Evolutionary conservation across 2,113 vertebrate genomes (phyloP), one percentile per base, ranked within the genome.

Genomic region (Brachyistius frenatus): DNA sequence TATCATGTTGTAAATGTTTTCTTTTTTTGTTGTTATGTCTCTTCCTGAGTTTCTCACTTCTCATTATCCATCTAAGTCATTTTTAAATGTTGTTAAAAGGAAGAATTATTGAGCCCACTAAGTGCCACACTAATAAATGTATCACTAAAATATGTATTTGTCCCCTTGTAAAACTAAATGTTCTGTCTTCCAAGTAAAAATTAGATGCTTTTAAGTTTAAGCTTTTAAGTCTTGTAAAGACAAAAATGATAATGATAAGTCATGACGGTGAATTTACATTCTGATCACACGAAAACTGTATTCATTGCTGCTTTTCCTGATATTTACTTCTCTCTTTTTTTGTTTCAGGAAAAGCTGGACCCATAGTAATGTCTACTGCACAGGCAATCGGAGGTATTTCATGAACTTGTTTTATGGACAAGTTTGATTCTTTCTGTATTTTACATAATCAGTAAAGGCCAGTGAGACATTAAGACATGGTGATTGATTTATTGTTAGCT

Each of bases 401-500:
- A 71, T 16, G n/a, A 13, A 30, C 3, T 32, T 62, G 81, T 62
- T 44, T 53, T 52, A 8, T 5, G 5, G 23, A 46, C 1, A 30
- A 16, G 2, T 56, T 55, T 1, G 37, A 47, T 54, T 74, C 1
- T 35, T 49, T 8, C 33, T 53, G 3, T 23, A 44, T 65, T 60
- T 35, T 3, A 39, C 15, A 49, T 16, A 46, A 55, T 5, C 2
- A 52, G 37, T 7, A 73, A 44, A 41, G 11, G 50, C 1, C 4
- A 5, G 3, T 39, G n/a, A 64, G 73, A 56, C 23, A 3, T 37
- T 47, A 14, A 53, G 35, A 47, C 36, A 46, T 50, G 5, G 73
- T 57, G 7, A 54, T 50, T 8, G 3, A 35, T 77, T 66, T 56
- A 69, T 32, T 68, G 3, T 71, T 11, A 75, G 2, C 4, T 64